Conservation (phyloP, 1,140 invertebrate genomes). For the Drosophila yakuba region DNA sequence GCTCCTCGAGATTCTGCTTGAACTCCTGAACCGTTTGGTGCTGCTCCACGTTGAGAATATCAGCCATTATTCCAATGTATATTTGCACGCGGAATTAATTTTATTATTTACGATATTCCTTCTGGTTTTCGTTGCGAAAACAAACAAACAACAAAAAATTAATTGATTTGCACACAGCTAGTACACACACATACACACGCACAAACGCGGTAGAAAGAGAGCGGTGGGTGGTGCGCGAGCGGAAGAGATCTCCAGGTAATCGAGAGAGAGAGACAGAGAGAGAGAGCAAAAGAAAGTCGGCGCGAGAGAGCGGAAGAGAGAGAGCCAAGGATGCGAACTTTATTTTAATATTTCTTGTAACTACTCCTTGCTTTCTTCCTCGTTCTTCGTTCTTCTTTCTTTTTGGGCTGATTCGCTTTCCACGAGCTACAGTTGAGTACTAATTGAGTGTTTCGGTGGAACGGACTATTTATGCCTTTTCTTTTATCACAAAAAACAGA, state of each 20-base stretch:
- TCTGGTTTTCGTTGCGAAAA: constrained; percentile 36
- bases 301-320: constrained; percentile 15
- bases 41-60: constrained; percentile 76
- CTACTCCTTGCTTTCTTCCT: constrained; percentile 20
- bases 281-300: constrained; percentile 9
- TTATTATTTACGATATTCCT: constrained; percentile 45
- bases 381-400: neutral
- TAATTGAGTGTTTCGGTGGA: constrained; percentile 40
- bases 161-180: constrained; percentile 37
- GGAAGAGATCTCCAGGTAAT: neutral
- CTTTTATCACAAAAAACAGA: constrained; percentile 61
- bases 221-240: neutral
- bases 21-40: constrained; percentile 74
- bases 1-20: constrained; percentile 73
- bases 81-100: constrained; percentile 40
- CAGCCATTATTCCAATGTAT: constrained; percentile 62
- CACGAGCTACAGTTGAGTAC: constrained; percentile 49
- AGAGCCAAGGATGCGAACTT: constrained; percentile 34
- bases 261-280: constrained; percentile 22
- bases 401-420: constrained; percentile 39
- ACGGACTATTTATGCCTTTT: constrained; percentile 76
- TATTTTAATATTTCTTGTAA: neutral
- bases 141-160: constrained; percentile 50
- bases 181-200: constrained; percentile 17
- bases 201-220: neutral